These are phyloP conservation scores for Alouatta palliata DNA, from an alignment of 2,113 vertebrate species.

Conservation along the genomic window DNA sequence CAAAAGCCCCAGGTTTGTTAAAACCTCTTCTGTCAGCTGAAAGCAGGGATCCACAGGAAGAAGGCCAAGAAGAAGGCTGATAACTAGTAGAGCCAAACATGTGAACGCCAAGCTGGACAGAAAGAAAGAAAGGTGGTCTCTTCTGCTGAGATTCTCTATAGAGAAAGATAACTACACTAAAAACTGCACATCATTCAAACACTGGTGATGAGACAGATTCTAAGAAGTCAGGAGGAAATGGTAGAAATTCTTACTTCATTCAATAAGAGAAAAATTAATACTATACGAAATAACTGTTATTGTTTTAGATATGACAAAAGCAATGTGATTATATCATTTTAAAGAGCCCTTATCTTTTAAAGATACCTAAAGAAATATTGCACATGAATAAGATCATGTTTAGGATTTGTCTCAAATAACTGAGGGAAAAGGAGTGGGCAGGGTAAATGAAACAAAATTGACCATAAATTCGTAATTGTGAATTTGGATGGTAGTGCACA, in stretches of 20 bases:
- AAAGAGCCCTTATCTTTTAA: background rate
- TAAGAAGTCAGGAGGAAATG: background rate
- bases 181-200: background rate
- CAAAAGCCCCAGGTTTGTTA: background rate
- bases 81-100: background rate
- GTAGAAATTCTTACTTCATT: background rate
- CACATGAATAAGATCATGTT: background rate
- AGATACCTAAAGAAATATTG: background rate
- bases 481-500: background rate
- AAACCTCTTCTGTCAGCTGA: background rate
- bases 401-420: background rate
- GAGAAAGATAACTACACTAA: background rate
- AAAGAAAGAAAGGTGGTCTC: background rate
- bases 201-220: background rate
- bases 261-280: background rate
- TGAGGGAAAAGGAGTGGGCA: background rate
- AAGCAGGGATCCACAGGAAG: background rate
- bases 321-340: background rate
- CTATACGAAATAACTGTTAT: background rate
- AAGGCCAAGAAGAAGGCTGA: background rate
- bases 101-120: background rate
- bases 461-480: background rate
- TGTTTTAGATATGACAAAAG: background rate
- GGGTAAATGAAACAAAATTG: background rate
- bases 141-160: background rate